Evolutionary conservation across 1,140 invertebrate species (phyloP).

Genomic region (Lanistes nyassanus): DNA sequence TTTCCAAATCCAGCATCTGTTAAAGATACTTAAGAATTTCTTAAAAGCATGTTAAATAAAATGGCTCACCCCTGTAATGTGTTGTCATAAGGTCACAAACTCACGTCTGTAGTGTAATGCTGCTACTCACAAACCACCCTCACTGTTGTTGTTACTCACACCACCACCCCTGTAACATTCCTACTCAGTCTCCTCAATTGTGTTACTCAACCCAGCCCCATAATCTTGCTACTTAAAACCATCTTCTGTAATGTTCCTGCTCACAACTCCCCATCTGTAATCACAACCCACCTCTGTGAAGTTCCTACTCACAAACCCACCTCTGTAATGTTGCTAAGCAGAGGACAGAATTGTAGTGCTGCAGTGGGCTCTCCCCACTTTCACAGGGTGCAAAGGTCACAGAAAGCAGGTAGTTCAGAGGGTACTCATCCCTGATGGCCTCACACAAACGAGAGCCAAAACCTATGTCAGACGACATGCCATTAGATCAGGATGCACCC

Average conservation of each 20-base stretch:
- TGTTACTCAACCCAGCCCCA: neutral
- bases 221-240: neutral
- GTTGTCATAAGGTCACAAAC: neutral
- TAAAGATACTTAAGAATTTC: no score
- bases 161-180: constrained; percentile 57
- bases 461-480: constrained; percentile 36
- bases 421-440: constrained; percentile 55
- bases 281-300: constrained; percentile 52
- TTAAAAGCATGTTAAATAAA: neutral
- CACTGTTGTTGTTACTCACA: no score
- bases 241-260: no score
- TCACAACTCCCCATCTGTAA: neutral
- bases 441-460: constrained; percentile 59
- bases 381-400: constrained; percentile 59
- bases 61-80: neutral
- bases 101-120: neutral
- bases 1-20: no score
- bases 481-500: neutral
- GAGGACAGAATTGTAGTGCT: constrained; percentile 62
- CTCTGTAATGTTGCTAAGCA: constrained; percentile 56
- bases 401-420: constrained; percentile 56
- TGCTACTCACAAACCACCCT: constrained; percentile 37
- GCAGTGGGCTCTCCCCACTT: constrained; percentile 63
- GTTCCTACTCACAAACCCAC: constrained; percentile 51
- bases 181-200: no score